Evolutionary conservation across 2,113 vertebrate species (phyloP).

Genomic region (Sylvietta virens): DNA sequence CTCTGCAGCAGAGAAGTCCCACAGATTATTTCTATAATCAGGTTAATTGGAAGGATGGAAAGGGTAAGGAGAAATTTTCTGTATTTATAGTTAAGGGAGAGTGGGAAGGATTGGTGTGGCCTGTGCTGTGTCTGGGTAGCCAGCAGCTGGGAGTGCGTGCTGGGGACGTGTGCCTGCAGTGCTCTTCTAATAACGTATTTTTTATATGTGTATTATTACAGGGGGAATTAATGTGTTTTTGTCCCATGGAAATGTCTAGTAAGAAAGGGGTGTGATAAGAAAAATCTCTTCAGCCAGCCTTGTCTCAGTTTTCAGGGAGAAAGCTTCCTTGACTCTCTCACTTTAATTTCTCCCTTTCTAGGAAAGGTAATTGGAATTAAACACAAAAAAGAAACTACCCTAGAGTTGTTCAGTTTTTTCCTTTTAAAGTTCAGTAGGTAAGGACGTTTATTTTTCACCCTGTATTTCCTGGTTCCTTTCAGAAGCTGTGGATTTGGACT

Average conservation of each 20-base stretch:
- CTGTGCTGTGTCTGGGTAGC: background rate
- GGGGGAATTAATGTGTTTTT: background rate
- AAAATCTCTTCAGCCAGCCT: background rate
- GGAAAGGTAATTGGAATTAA: background rate
- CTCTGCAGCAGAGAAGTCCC: background rate
- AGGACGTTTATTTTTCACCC: fast-evolving
- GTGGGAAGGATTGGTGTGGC: background rate
- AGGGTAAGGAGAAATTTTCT: background rate
- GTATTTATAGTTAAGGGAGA: background rate
- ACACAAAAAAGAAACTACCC: background rate
- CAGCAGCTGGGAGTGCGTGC: background rate
- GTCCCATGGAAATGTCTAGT: background rate
- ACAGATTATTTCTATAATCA: background rate
- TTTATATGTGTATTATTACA: fast-evolving
- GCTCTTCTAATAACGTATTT: background rate
- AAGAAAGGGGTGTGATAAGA: background rate
- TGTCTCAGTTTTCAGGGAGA: background rate
- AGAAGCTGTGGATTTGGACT: background rate
- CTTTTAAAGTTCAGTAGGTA: background rate
- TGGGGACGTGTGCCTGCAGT: background rate
- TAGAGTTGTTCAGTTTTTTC: fast-evolving
- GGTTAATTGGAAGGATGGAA: background rate
- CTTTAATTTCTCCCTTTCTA: background rate
- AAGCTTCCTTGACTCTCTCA: background rate
- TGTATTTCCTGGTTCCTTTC: background rate